A percentile compares a stretch with the other conserved stretches of the same genome.
These are phyloP conservation scores for Cetoscarus ocellatus DNA, from an alignment of 2,797 vertebrate genomes.

Conservation along the genomic window DNA sequence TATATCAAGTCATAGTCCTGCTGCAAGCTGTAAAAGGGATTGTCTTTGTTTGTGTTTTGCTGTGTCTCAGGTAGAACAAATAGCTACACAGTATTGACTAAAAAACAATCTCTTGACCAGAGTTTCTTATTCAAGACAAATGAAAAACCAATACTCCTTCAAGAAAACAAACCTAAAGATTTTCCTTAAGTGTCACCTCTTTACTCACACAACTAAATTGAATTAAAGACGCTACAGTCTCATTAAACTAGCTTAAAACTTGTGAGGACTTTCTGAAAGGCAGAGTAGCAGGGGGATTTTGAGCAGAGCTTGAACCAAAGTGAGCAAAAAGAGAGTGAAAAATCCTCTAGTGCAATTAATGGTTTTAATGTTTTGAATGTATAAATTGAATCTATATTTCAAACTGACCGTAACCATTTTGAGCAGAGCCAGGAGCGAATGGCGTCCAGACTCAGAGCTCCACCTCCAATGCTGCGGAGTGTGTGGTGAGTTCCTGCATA, in stretches of 20 bases:
- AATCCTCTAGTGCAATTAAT: too few relatives aligned
- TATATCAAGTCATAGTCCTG: too few relatives aligned
- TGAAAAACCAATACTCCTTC: too few relatives aligned
- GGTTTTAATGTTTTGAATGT: too few relatives aligned
- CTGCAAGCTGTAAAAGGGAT: too few relatives aligned
- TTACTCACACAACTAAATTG: constrained; percentile 8
- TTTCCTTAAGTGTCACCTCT: not conserved
- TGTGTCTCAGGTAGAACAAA: too few relatives aligned
- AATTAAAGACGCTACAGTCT: not conserved
- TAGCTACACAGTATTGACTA: too few relatives aligned
- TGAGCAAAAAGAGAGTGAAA: not conserved
- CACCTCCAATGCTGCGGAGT: constrained; percentile 91
- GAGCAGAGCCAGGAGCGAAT: constrained; percentile 92
- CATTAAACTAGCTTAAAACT: not conserved
- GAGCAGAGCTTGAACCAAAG: not conserved
- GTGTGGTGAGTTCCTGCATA: constrained; percentile 93
- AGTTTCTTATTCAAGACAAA: too few relatives aligned
- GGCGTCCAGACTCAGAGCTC: constrained; percentile 89
- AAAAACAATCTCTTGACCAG: too few relatives aligned
- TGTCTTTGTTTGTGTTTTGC: too few relatives aligned
- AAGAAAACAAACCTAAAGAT: too few relatives aligned
- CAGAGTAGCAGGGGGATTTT: constrained; percentile 1
- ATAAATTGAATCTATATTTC: too few relatives aligned
- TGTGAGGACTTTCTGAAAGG: constrained; percentile 6
- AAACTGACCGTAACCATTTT: constrained; percentile 93